Percentiles rank a stretch among this genome's conserved stretches.
These are phyloP conservation scores for Pseudeuparius sepicola DNA, from an alignment of 2,888 invertebrate species.

Conservation along the genomic window DNA sequence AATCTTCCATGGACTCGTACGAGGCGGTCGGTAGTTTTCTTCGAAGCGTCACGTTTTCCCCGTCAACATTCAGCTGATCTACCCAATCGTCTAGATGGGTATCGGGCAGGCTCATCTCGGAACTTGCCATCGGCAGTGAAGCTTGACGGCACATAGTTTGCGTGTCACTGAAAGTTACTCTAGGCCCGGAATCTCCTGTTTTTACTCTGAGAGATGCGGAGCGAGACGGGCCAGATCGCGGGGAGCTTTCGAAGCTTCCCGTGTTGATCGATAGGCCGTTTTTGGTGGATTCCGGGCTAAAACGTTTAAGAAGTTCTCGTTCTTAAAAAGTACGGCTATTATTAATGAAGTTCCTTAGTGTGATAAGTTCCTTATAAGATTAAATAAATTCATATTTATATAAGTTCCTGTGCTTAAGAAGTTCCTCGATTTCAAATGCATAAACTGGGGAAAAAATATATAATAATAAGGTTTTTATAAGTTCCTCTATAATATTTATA, in stretches of 20 bases:
- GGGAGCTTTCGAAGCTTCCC: slow-evolving; percentile 62
- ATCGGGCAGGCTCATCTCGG: slow-evolving; percentile 55
- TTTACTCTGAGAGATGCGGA: slow-evolving; percentile 57
- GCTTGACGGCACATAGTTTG: slow-evolving; percentile 56
- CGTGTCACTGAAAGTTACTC: slow-evolving; percentile 53
- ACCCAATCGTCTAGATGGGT: slow-evolving; percentile 46
- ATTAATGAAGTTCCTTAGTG: no score
- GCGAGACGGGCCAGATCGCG: slow-evolving; percentile 59
- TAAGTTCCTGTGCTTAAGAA: no score
- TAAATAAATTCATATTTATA: no score
- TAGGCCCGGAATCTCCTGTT: slow-evolving; percentile 40
- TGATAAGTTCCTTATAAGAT: no score
- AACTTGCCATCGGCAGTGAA: slow-evolving; percentile 66
- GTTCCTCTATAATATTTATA: no score
- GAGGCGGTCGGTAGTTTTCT: slow-evolving; percentile 41
- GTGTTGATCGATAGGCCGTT: slow-evolving; percentile 34
- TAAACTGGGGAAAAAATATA: no score
- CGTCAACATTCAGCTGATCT: slow-evolving; percentile 52
- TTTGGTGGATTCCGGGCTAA: slow-evolving; percentile 44
- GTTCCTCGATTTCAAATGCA: no score
- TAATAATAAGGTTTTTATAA: no score
- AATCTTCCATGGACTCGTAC: slow-evolving; percentile 31
- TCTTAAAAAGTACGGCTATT: no score
- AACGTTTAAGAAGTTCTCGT: no score
- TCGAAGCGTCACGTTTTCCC: slow-evolving; percentile 52